These are phyloP conservation scores for Halyomorpha halys DNA, from an alignment of 1,140 invertebrate genomes.

Conservation along the genomic window DNA sequence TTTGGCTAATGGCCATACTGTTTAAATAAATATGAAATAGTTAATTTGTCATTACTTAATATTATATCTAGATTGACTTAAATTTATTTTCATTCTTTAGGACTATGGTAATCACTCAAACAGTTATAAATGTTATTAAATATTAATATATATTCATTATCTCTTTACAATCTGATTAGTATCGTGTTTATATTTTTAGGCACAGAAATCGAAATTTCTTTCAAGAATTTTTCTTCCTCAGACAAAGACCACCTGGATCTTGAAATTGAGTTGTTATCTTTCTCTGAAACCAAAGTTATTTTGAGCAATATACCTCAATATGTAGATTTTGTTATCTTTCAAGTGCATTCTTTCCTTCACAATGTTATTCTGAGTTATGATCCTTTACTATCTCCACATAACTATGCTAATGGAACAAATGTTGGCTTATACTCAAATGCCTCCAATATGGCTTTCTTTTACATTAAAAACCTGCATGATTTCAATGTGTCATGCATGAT, in stretches of 20 bases:
- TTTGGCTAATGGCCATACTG: no score
- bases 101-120: no score
- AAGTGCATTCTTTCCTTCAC: slow-evolving; percentile 51
- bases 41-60: no score
- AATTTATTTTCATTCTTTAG: no score
- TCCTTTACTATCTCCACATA: slow-evolving; percentile 32
- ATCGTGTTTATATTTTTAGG: background rate
- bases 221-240: slow-evolving; percentile 5
- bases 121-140: no score
- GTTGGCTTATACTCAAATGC: slow-evolving; percentile 39
- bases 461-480: slow-evolving; percentile 37
- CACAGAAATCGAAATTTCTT: background rate
- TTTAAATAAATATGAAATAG: no score
- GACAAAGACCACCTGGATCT: slow-evolving; percentile 3
- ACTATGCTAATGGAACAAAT: slow-evolving; percentile 46
- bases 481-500: slow-evolving; percentile 39
- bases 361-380: slow-evolving; percentile 50
- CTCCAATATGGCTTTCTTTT: slow-evolving; percentile 32
- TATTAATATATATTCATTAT: no score
- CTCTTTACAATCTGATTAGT: no score
- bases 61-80: no score
- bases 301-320: slow-evolving; percentile 31
- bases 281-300: background rate
- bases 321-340: slow-evolving; percentile 50
- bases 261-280: background rate